Evolutionary conservation across 2,113 vertebrate genomes (phyloP), one percentile per base, ranked within the genome.

Genomic region (Microcebus lehilahytsara): DNA sequence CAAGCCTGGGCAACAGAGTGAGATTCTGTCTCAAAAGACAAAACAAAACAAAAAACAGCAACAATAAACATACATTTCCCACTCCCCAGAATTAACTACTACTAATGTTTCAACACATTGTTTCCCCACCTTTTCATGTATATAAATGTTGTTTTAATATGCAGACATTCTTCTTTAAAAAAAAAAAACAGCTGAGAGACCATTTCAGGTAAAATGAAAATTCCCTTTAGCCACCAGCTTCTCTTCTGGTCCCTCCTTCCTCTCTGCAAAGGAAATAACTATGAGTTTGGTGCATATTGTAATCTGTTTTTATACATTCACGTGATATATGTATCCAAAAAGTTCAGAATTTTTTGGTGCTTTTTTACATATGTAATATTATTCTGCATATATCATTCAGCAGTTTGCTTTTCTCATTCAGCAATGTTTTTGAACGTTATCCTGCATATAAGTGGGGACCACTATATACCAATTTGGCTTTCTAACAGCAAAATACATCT

Each of bases 361-460:
- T 56, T 66, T 86, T 94, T 89, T 62, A 69, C 25, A 83, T 49
- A 86, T 89, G 71, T 89, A 46, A 66, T 77, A 34, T 60, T 89
- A 51, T 72, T 85, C 60, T 56, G 11, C 8, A 37, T 66, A 60
- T 42, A 30, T 49, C 60, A 60, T 86, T 66, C 60, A 17, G 2
- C 22, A 92, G 13, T 90, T 94, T 83, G 49, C 49, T 92, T 92
- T 88, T 64, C 58, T 53, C 75, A 79, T 67, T 85, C 53, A 74
- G 49, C 16, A 27, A 51, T 60, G 32, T 94, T 92, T 89, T 79
- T 90, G 56, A 75, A 75, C 13, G 0, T 49, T 30, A 46, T 40
- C 14, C 14, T 42, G 40, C 27, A 30, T 42, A 9, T 75, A 75
- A 46, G 25, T 13, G 42, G 6, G 25, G 42, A 46, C 42, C 40